phyloP scores from a whole-genome alignment of 2,888 invertebrate species.

The Mesorhabditis sp. region DNA sequence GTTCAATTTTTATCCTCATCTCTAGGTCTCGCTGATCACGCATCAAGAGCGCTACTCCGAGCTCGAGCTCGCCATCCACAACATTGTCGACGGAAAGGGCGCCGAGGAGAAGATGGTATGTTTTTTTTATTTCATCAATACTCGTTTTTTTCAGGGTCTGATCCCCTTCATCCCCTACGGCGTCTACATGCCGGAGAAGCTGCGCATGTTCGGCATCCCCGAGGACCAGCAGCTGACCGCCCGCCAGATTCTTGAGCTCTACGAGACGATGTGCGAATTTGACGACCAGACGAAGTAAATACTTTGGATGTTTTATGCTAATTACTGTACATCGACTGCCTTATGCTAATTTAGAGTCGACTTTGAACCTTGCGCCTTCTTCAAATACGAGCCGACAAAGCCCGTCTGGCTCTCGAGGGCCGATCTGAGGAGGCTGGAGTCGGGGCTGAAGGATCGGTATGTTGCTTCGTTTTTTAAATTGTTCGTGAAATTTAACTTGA shows the following conservation, averaged over 20 bases:
- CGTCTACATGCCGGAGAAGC: slow-evolving; percentile 54
- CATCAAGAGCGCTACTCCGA: slow-evolving; percentile 56
- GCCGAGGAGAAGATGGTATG: background rate
- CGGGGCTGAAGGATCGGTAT: slow-evolving; percentile 41
- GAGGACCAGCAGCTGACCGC: slow-evolving; percentile 56
- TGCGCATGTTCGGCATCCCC: slow-evolving; percentile 54
- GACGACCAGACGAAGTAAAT: slow-evolving; percentile 43
- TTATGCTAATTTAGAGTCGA: slow-evolving; percentile 27
- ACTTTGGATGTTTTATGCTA: background rate
- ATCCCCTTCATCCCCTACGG: slow-evolving; percentile 51
- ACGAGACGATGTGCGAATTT: slow-evolving; percentile 46
- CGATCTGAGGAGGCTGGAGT: slow-evolving; percentile 42
- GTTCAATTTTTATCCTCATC: slow-evolving; percentile 1
- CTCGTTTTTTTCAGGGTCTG: background rate
- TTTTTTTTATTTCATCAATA: background rate
- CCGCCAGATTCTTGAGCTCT: slow-evolving; percentile 48
- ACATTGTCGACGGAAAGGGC: slow-evolving; percentile 28
- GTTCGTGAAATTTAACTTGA: too few species aligned
- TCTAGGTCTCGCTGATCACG: slow-evolving; percentile 38
- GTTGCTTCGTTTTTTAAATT: background rate
- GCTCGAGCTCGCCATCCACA: slow-evolving; percentile 50
- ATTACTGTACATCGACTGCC: background rate
- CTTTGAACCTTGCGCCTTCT: slow-evolving; percentile 51
- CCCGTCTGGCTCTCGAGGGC: slow-evolving; percentile 48
- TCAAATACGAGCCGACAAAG: slow-evolving; percentile 32